Evolutionary conservation across 2,113 vertebrate genomes (phyloP), one percentile per base, ranked within the genome.

Genomic region (Protomyctophum bolini): DNA sequence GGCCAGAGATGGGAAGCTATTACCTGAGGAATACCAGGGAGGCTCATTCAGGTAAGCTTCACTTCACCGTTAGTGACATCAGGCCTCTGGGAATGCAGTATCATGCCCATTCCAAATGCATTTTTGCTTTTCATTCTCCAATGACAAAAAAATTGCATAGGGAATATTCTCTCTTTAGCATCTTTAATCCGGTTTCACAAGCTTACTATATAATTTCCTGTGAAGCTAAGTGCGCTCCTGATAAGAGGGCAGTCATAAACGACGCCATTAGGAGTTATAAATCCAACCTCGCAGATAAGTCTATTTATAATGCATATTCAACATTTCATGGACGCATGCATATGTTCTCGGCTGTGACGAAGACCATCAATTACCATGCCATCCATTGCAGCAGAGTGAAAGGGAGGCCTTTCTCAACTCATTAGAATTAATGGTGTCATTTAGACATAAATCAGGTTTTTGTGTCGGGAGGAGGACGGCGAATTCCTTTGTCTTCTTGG

Each of bases 11-110:
- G 97, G 97, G 69, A 99, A 98, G 75, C 90, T 99, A 63, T 88
- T 97, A 69, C 98, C 97, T 1, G 96, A 98, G 81, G 98, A 99
- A 75, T 98, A 98, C 82, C 96, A 98, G 84, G 97, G 98, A 70
- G 97, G 98, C 68, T 97, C 98, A 59, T 98, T 98, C 85, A 97
- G 97, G 98, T 98, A 95, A 94, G 68, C 28, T 1, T 33, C 33
- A 41, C 33, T 41, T 41, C 33, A 41, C 33, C 5, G 33, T 41
- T 21, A 21, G 33, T 41, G 33, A 41, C 33, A 41, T 41, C 33
- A 41, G 33, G 33, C 3, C 33, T 6, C 33, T 41, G 33, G 33
- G 33, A 41, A 41, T 41, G 5, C 33, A 41, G 33, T 41, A 41
- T 41, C 3, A 41, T 41, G 33, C 3, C 33, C 33, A 41, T 41